Evolutionary conservation across 2,888 invertebrate genomes (phyloP).

Genomic region (Uropetala carovei): DNA sequence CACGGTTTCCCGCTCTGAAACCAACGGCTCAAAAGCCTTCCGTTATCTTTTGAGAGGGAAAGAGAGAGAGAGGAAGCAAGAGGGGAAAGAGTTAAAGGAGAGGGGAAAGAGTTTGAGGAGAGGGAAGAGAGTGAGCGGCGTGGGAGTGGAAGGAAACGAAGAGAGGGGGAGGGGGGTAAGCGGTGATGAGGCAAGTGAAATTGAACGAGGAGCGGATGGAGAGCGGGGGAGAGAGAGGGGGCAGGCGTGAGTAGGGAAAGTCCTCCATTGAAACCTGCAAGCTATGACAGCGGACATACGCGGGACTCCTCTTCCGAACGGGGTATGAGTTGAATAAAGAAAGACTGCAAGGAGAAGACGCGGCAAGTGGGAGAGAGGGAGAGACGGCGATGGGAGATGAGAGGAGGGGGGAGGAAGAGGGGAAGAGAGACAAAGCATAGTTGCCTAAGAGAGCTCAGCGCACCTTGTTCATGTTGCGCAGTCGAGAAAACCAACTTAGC

Average conservation of each 20-base stretch:
- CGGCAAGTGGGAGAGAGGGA: background rate
- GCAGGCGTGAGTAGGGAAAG: conserved; percentile 58
- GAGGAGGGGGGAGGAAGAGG: conserved; percentile 1
- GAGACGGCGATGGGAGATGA: background rate
- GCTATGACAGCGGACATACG: background rate
- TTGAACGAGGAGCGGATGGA: conserved; percentile 43
- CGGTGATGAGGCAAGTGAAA: conserved; percentile 60
- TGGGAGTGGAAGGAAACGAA: conserved; percentile 30
- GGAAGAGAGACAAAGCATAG: background rate
- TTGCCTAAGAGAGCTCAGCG: background rate
- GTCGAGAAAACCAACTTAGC: conserved; percentile 35
- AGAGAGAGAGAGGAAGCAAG: background rate
- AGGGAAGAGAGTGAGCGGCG: background rate
- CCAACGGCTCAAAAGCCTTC: conserved; percentile 57
- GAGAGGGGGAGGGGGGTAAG: conserved; percentile 57
- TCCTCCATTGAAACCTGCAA: conserved; percentile 43
- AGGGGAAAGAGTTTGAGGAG: background rate
- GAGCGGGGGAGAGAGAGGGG: conserved; percentile 23
- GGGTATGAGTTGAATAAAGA: conserved; percentile 6
- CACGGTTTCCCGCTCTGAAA: conserved; percentile 55
- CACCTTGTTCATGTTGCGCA: conserved; percentile 29
- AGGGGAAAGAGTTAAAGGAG: background rate
- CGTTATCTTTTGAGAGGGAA: conserved; percentile 28
- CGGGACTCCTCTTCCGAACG: background rate
- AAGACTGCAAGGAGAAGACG: background rate